These are phyloP conservation scores for Ceraclea dissimilis DNA, from an alignment of 2,888 invertebrate species.

Conservation along the genomic window DNA sequence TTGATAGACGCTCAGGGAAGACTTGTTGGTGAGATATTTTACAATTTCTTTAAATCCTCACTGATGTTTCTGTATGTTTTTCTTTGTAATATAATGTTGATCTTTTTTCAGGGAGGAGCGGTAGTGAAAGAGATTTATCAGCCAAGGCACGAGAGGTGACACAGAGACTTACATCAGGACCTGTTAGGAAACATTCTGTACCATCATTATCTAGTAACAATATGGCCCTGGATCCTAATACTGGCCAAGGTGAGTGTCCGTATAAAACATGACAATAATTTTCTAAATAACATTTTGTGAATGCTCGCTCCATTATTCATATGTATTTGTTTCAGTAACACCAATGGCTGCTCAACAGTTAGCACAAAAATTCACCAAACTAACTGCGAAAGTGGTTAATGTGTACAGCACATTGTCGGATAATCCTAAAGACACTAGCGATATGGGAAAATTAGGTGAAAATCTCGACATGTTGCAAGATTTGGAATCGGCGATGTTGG, in stretches of 20 bases:
- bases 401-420: constrained; percentile 59
- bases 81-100: background rate
- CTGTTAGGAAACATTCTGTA: constrained; percentile 18
- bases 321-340: constrained; percentile 35
- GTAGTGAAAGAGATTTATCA: constrained; percentile 47
- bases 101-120: constrained; percentile 39
- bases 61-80: background rate
- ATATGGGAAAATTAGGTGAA: constrained; percentile 29
- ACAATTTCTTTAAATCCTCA: background rate
- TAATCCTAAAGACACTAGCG: constrained; percentile 33
- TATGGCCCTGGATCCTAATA: constrained; percentile 12
- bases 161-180: constrained; percentile 35
- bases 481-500: constrained; percentile 50
- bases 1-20: constrained; percentile 20
- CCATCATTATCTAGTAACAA: constrained; percentile 15
- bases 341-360: constrained; percentile 46
- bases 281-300: background rate
- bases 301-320: too few relatives aligned
- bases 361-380: constrained; percentile 53
- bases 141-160: constrained; percentile 44
- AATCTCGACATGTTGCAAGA: constrained; percentile 41
- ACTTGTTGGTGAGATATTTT: constrained; percentile 16
- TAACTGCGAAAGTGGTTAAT: constrained; percentile 64
- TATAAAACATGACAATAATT: background rate
- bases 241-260: constrained; percentile 20